A percentile compares a stretch with the other conserved stretches of the same genome.
Evolutionary conservation across 2,888 invertebrate species (phyloP).

Genomic region (Polylopha cassiicola): DNA sequence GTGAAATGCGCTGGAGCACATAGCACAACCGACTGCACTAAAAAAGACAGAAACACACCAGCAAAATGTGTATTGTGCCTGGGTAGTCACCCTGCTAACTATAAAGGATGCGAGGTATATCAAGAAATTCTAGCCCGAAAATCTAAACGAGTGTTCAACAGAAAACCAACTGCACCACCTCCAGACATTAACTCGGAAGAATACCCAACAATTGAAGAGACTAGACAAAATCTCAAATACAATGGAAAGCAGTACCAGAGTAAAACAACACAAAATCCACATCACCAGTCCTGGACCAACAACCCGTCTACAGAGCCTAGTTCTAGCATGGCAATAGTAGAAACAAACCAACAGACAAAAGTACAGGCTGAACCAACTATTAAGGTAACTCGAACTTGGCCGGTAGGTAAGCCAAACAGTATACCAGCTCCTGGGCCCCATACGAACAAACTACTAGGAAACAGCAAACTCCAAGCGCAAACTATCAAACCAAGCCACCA

Average conservation of each 20-base stretch:
- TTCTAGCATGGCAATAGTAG: too few species aligned
- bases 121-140: constrained; percentile 2
- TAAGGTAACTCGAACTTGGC: too few species aligned
- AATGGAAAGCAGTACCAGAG: too few species aligned
- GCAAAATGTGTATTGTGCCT: constrained; percentile 1
- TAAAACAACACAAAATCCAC: too few species aligned
- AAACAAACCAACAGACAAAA: too few species aligned
- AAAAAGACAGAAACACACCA: background rate
- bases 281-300: too few species aligned
- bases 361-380: too few species aligned
- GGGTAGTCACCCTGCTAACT: constrained; percentile 3
- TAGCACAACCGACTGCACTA: constrained; percentile 2
- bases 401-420: too few species aligned
- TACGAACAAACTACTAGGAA: too few species aligned
- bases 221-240: too few species aligned
- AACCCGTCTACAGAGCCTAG: too few species aligned
- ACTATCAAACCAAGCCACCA: background rate
- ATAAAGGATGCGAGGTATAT: constrained; percentile 6
- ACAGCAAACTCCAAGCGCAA: background rate
- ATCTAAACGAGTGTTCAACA: background rate
- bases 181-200: background rate
- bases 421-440: too few species aligned
- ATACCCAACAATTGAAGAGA: background rate
- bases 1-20: constrained; percentile 12
- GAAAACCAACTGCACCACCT: background rate